These are phyloP conservation scores for Danio aesculapii DNA, from an alignment of 2,797 vertebrate genomes.

Conservation along the genomic window DNA sequence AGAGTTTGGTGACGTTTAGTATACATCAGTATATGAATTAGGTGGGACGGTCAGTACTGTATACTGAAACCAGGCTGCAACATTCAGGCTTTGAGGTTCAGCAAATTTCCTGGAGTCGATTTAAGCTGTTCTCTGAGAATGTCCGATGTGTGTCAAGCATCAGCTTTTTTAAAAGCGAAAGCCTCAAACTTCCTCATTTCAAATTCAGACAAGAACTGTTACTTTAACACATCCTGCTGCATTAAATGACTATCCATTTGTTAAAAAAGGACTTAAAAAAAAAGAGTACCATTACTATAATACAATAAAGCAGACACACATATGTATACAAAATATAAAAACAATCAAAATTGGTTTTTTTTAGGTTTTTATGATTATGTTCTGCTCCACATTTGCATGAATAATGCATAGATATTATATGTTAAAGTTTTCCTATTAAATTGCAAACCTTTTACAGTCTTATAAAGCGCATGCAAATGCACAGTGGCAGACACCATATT, in stretches of 20 bases:
- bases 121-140: background rate
- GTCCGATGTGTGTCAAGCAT: too few relatives aligned
- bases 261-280: too few relatives aligned
- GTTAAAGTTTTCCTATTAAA: conserved; percentile 17
- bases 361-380: background rate
- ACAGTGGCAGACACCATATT: conserved; percentile 22
- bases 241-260: background rate
- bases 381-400: conserved; percentile 1
- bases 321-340: background rate
- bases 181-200: conserved; percentile 6
- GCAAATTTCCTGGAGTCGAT: background rate
- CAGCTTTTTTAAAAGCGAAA: background rate
- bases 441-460: conserved; percentile 7
- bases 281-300: background rate
- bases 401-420: too few relatives aligned
- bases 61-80: background rate
- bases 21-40: too few relatives aligned
- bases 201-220: background rate
- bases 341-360: background rate
- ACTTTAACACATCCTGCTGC: background rate
- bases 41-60: background rate
- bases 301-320: background rate
- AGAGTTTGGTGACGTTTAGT: too few relatives aligned
- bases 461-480: conserved; percentile 39
- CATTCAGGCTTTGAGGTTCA: background rate